A percentile compares a stretch with the other conserved stretches of the same genome.
phyloP scores from a whole-genome alignment of 2,888 invertebrate species.

The Papilio gigon region DNA sequence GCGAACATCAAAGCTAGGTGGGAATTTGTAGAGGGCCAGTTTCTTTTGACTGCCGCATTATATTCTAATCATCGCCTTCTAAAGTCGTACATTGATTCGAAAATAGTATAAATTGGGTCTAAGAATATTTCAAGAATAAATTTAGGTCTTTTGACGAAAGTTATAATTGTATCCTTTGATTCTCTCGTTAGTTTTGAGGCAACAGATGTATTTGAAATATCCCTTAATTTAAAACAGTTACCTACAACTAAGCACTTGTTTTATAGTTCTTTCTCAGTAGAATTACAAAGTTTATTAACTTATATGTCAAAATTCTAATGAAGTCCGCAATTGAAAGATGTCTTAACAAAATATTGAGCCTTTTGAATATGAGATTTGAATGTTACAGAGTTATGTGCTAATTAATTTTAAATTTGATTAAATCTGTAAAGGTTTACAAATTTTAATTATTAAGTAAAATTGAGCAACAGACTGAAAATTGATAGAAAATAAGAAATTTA shows the following conservation, averaged over 20 bases:
- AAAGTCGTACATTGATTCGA: not conserved
- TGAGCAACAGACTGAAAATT: constrained; percentile 25
- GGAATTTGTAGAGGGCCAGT: constrained; percentile 60
- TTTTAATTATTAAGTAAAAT: constrained; percentile 28
- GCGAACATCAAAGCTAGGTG: constrained; percentile 64
- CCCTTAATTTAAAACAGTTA: not conserved
- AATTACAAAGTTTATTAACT: not conserved
- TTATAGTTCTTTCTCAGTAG: not conserved
- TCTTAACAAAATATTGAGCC: not conserved
- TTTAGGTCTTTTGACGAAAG: not conserved
- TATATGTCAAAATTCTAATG: not conserved
- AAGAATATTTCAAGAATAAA: not conserved
- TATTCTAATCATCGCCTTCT: constrained; percentile 20
- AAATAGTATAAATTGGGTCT: not conserved
- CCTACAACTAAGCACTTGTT: not conserved
- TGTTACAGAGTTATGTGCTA: not conserved
- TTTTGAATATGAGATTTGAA: not conserved
- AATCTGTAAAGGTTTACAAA: not conserved
- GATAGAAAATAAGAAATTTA: constrained; percentile 27
- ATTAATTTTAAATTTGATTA: constrained; percentile 14
- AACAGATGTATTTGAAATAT: not conserved
- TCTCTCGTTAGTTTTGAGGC: not conserved
- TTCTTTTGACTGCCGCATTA: constrained; percentile 35
- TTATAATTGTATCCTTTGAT: not conserved
- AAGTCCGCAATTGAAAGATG: not conserved